These are phyloP conservation scores for Takifugu ocellatus DNA, from an alignment of 2,797 vertebrate genomes.

Conservation along the genomic window DNA sequence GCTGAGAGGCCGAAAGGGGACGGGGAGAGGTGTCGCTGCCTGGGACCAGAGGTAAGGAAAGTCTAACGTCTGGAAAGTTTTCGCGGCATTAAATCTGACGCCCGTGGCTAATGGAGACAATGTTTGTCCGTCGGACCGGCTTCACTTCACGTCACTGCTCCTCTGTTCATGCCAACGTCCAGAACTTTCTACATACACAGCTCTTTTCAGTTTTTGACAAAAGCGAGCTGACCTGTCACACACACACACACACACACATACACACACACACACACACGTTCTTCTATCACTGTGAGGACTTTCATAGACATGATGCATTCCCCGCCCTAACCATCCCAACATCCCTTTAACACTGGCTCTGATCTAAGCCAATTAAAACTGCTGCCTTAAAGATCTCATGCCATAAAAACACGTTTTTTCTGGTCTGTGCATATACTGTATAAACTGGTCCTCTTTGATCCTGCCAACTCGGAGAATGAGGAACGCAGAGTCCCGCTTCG, in stretches of 20 bases:
- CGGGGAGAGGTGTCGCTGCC: slow-evolving; percentile 17
- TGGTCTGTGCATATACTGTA: no score
- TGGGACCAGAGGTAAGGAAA: slow-evolving; percentile 47
- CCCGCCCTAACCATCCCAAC: no score
- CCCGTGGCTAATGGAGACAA: not conserved
- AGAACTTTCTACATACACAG: slow-evolving; percentile 44
- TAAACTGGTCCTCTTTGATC: no score
- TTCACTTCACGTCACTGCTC: slow-evolving; percentile 10
- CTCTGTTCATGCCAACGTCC: slow-evolving; percentile 31
- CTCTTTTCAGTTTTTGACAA: slow-evolving; percentile 33
- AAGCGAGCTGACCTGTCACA: slow-evolving; percentile 42
- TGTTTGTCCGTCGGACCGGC: not conserved
- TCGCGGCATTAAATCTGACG: not conserved
- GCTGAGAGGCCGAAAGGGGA: not conserved
- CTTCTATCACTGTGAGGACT: no score
- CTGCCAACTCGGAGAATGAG: no score
- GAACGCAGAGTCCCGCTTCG: no score
- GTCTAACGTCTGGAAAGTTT: slow-evolving; percentile 1
- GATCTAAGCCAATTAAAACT: no score
- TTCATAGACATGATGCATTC: no score
- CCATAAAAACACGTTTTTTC: no score
- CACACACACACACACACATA: slow-evolving; percentile 1
- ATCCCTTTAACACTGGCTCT: no score
- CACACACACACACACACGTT: not conserved
- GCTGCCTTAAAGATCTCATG: no score